Percentiles rank a stretch among this genome's conserved stretches.
phyloP scores from a whole-genome alignment of 2,797 vertebrate genomes.

The Antrozous pallidus region DNA sequence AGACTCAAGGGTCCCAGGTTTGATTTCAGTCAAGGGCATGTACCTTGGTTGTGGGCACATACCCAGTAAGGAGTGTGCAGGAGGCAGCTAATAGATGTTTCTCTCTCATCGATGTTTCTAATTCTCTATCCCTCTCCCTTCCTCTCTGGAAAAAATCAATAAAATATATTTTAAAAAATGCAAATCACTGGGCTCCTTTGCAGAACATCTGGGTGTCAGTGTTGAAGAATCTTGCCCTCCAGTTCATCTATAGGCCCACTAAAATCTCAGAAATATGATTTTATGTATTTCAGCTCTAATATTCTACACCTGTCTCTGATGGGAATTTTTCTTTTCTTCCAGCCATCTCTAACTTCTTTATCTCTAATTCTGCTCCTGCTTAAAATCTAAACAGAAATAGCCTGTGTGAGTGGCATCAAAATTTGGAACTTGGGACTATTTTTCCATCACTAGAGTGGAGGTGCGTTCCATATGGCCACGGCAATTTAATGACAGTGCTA shows the following conservation, averaged over 20 bases:
- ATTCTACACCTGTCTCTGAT: not conserved
- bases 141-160: no score
- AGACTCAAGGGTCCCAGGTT: no score
- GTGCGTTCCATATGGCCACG: not conserved
- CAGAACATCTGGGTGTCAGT: not conserved
- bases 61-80: no score
- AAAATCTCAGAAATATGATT: not conserved
- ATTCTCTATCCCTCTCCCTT: no score
- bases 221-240: not conserved
- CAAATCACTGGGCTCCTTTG: not conserved
- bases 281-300: not conserved
- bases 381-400: constrained; percentile 14
- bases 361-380: not conserved
- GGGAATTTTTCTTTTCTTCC: constrained; percentile 11
- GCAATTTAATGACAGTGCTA: constrained; percentile 52
- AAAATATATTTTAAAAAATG: not conserved
- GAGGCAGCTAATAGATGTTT: no score
- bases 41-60: no score
- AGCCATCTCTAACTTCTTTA: not conserved
- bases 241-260: not conserved
- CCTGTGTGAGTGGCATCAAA: not conserved
- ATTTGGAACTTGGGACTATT: constrained; percentile 43
- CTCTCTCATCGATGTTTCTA: no score
- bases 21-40: no score
- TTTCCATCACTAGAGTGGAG: not conserved